Evolutionary conservation across 64 coral and sea anemone species (phyloP).

Genomic region (Actinia tenebrosa): DNA sequence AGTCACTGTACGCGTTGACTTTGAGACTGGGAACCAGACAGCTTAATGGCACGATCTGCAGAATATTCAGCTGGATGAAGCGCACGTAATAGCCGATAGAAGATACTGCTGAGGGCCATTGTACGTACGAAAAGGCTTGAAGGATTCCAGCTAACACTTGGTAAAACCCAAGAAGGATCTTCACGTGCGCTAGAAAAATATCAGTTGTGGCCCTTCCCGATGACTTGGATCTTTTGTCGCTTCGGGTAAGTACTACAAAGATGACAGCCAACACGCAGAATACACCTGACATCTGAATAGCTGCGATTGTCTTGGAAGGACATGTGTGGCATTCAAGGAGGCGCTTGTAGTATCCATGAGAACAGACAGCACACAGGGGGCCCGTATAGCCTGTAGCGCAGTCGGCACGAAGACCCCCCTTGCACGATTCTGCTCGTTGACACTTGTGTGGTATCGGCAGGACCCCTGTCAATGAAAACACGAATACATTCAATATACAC

Average conservation of each 20-base stretch:
- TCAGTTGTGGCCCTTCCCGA: background rate
- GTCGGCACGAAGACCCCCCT: conserved; percentile 15
- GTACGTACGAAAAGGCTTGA: background rate
- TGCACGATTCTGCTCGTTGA: conserved; percentile 17
- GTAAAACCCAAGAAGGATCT: conserved; percentile 47
- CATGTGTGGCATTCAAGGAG: background rate
- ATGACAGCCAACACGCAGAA: background rate
- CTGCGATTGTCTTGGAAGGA: background rate
- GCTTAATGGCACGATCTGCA: conserved; percentile 6
- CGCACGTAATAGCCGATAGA: conserved; percentile 4
- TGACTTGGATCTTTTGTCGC: background rate
- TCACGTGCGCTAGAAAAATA: conserved; percentile 21
- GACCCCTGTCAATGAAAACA: background rate
- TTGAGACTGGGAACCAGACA: background rate
- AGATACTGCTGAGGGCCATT: background rate
- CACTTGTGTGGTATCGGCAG: conserved; percentile 36
- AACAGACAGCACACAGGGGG: conserved; percentile 36
- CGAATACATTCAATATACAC: too few relatives aligned
- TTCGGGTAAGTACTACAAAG: background rate
- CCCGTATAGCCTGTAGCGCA: conserved; percentile 33
- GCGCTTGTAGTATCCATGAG: conserved; percentile 8
- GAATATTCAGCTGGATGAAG: conserved; percentile 27
- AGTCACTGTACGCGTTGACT: conserved; percentile 17
- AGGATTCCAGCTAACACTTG: conserved; percentile 14
- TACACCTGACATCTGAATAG: background rate